phyloP scores from a whole-genome alignment of 2,797 vertebrate genomes.

The Okamejei kenojei region DNA sequence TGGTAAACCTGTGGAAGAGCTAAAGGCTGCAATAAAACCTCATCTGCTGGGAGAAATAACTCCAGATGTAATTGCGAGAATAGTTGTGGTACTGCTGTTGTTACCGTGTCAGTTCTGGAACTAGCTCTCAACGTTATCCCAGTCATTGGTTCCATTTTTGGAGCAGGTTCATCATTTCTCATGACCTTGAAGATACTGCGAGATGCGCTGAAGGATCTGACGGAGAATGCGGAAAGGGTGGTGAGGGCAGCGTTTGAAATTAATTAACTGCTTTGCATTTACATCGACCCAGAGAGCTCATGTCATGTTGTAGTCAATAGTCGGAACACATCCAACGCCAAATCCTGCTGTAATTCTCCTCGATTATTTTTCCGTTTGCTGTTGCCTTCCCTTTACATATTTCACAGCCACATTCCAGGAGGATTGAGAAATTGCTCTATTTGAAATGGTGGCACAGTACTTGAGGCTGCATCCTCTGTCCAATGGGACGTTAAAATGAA shows the following conservation, averaged over 20 bases:
- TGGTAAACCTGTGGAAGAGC: conserved; percentile 4
- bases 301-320: not conserved
- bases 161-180: conserved; percentile 13
- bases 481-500: too few species aligned
- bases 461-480: not conserved
- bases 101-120: not conserved
- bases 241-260: not conserved
- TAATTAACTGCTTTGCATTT: not conserved
- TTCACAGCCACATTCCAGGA: too few species aligned
- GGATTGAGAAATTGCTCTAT: too few species aligned
- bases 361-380: too few species aligned
- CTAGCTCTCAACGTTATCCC: fast-evolving
- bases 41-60: not conserved
- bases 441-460: too few species aligned
- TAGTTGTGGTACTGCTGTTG: fast-evolving
- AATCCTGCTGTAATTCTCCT: not conserved
- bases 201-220: not conserved
- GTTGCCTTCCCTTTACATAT: too few species aligned
- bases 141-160: not conserved
- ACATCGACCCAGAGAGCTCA: not conserved
- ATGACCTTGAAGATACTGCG: not conserved
- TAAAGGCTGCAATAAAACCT: not conserved
- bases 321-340: not conserved
- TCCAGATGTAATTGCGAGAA: not conserved
- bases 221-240: not conserved